Percentiles rank a stretch among this genome's conserved stretches.
These are phyloP conservation scores for Corythornis leucogaster DNA, from an alignment of 2,797 vertebrate genomes.

Conservation along the genomic window DNA sequence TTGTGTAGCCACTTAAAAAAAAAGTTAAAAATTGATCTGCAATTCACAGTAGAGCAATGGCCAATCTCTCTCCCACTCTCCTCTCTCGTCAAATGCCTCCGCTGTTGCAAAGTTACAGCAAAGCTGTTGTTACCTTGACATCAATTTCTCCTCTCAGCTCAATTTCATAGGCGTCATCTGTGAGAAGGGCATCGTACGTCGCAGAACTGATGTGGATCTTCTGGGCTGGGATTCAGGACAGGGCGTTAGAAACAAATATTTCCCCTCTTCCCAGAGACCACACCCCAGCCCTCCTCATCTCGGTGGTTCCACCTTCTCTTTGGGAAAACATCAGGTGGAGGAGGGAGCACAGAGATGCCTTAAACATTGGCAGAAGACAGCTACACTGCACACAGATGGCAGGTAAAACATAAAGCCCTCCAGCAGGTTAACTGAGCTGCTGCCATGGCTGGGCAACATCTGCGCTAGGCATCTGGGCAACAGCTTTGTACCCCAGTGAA, in stretches of 20 bases:
- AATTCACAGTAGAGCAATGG: background rate
- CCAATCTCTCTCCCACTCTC: background rate
- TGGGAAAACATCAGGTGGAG: background rate
- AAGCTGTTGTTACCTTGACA: slow-evolving; percentile 84
- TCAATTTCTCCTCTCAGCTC: slow-evolving; percentile 90
- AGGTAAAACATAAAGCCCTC: background rate
- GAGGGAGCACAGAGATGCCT: background rate
- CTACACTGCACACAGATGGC: too few relatives aligned
- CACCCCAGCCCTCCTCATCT: background rate
- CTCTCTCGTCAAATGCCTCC: background rate
- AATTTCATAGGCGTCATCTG: slow-evolving; percentile 87
- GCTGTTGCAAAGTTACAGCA: background rate
- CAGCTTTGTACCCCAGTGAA: background rate
- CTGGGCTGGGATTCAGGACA: slow-evolving; percentile 80
- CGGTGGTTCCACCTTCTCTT: background rate
- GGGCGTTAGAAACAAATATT: background rate
- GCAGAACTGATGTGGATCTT: slow-evolving; percentile 90
- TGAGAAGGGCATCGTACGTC: slow-evolving; percentile 84
- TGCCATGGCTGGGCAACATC: background rate
- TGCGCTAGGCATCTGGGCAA: background rate
- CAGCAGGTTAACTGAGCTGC: background rate
- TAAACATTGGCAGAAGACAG: background rate
- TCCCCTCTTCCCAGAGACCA: background rate
- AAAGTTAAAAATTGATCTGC: background rate
- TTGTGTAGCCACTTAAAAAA: background rate